Conservation (phyloP, 1,140 invertebrate species). For the Palaemon carinicauda region DNA sequence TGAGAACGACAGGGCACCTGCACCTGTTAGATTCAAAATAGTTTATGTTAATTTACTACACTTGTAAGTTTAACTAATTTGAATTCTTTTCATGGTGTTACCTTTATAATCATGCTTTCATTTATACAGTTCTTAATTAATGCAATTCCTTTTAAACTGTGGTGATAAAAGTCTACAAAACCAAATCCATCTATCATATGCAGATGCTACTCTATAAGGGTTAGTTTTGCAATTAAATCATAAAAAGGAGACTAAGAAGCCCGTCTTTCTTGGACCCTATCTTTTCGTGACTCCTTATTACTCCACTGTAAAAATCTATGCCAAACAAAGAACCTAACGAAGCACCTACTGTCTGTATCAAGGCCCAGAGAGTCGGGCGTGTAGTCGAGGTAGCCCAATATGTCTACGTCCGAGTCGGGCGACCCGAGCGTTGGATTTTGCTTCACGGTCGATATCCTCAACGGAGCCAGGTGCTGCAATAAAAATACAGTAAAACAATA, state of each 20-base stretch:
- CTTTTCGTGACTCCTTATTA: background rate
- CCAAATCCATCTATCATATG: too few relatives aligned
- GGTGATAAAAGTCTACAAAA: too few relatives aligned
- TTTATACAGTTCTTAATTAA: background rate
- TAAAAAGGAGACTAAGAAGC: too few relatives aligned
- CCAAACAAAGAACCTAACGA: too few relatives aligned
- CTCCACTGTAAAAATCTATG: too few relatives aligned
- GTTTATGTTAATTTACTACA: too few relatives aligned
- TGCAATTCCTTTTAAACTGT: too few relatives aligned
- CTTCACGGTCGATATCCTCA: background rate
- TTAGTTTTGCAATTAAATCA: too few relatives aligned
- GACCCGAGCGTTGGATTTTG: conserved; percentile 25
- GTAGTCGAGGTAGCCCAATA: conserved; percentile 30
- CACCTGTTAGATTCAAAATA: background rate
- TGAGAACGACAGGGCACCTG: background rate
- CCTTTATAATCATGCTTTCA: background rate
- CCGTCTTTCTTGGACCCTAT: background rate
- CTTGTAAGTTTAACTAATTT: background rate
- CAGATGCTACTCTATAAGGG: too few relatives aligned
- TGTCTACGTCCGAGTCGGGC: conserved; percentile 24
- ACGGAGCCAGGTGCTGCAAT: background rate
- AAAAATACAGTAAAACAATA: too few relatives aligned
- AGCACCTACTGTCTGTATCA: background rate
- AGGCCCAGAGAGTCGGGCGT: conserved; percentile 13
- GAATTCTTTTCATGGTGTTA: too few relatives aligned